phyloP scores from a whole-genome alignment of 92 coral and sea anemone genomes.

The Hydrozoanthus gracilis region DNA sequence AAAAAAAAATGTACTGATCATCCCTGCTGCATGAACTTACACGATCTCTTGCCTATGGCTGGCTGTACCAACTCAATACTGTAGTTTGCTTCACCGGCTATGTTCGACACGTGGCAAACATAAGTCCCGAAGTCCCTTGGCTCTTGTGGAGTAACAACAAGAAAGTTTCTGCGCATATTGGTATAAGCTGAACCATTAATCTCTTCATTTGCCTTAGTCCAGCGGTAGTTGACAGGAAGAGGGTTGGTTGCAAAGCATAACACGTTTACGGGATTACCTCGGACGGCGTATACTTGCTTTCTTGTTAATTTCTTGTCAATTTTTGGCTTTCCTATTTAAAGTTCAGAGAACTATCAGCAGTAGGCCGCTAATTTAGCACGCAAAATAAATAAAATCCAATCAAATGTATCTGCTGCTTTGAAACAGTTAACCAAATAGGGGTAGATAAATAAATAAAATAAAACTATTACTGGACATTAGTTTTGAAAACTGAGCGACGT shows the following conservation, averaged over 20 bases:
- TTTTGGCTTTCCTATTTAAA: constrained; percentile 6
- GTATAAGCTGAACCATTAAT: neutral
- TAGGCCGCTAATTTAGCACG: neutral
- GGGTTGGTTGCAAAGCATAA: constrained; percentile 2
- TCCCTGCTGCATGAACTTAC: neutral
- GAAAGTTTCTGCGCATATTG: neutral
- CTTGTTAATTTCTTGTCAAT: neutral
- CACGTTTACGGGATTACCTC: neutral
- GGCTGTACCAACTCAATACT: neutral
- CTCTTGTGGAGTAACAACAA: constrained; percentile 1
- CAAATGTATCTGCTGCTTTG: too few relatives aligned
- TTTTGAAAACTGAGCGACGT: too few relatives aligned
- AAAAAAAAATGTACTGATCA: too few relatives aligned
- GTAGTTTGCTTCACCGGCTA: neutral
- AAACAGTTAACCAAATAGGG: neutral
- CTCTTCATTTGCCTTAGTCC: neutral
- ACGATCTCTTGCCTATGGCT: neutral
- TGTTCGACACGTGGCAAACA: constrained; percentile 22
- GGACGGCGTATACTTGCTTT: neutral
- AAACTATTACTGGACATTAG: too few relatives aligned
- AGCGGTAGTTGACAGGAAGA: constrained; percentile 1
- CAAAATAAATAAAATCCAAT: too few relatives aligned
- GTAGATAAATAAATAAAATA: too few relatives aligned
- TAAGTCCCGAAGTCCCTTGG: neutral
- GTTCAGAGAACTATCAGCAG: too few relatives aligned